Conservation (phyloP, 2,888 invertebrate species). For the Agrochola lychnidis region DNA sequence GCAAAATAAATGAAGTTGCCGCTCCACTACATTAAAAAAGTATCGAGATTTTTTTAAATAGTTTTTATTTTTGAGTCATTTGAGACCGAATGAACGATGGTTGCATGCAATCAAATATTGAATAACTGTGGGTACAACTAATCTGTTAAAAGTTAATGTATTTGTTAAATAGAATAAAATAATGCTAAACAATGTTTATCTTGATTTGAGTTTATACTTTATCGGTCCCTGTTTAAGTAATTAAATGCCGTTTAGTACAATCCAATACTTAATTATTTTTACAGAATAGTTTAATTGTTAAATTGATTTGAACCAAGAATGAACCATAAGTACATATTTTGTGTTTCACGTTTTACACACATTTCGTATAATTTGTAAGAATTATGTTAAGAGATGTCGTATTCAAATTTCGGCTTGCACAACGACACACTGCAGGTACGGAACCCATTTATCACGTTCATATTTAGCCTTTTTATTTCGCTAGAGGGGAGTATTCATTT, state of each 20-base stretch:
- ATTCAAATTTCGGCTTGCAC: neutral
- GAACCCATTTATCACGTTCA: slow-evolving; percentile 45
- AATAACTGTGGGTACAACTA: too few species aligned
- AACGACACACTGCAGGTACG: slow-evolving; percentile 2
- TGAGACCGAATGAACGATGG: neutral
- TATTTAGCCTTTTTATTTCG: slow-evolving; percentile 53
- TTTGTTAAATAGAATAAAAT: neutral
- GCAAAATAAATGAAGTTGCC: slow-evolving; percentile 58
- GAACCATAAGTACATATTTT: too few species aligned
- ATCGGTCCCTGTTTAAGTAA: neutral
- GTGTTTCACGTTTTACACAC: neutral
- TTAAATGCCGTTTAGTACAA: neutral
- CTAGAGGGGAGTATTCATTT: slow-evolving; percentile 62
- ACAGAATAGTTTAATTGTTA: neutral
- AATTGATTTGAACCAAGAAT: neutral
- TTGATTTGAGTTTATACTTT: neutral
- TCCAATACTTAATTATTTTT: neutral
- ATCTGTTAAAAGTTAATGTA: neutral
- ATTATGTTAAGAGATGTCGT: neutral
- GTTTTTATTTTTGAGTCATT: slow-evolving; percentile 23
- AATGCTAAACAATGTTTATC: neutral
- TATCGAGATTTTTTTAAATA: slow-evolving; percentile 18
- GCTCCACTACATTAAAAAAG: slow-evolving; percentile 49
- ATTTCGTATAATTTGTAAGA: neutral
- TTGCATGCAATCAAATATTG: slow-evolving; percentile 1